phyloP scores from a whole-genome alignment of 1,140 invertebrate genomes.

The Papilio polytes region DNA sequence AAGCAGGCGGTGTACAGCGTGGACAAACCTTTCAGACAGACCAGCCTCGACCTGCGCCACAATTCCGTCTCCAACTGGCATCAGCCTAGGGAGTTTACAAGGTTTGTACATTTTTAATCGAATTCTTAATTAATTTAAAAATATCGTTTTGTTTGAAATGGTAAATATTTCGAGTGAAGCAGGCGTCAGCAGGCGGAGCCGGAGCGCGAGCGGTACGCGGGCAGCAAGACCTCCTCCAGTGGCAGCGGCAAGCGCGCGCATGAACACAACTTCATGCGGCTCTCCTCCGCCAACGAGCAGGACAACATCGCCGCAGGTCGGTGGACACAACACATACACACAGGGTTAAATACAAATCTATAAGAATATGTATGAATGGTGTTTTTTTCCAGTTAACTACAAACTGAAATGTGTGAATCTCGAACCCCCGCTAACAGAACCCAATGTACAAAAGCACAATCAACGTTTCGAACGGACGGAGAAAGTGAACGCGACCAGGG shows the following conservation, averaged over 20 bases:
- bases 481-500: constrained; percentile 55
- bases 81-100: constrained; percentile 78
- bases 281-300: constrained; percentile 72
- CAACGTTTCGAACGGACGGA: constrained; percentile 74
- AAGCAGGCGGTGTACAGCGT: constrained; percentile 82
- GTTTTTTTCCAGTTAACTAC: constrained; percentile 68
- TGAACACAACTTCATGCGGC: constrained; percentile 67
- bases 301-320: constrained; percentile 73
- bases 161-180: constrained; percentile 27
- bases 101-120: constrained; percentile 54
- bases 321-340: background rate
- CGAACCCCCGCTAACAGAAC: constrained; percentile 83
- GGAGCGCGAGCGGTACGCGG: constrained; percentile 76
- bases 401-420: constrained; percentile 77
- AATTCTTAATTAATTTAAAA: background rate
- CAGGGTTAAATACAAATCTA: too few relatives aligned
- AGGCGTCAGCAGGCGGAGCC: constrained; percentile 81
- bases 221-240: constrained; percentile 71
- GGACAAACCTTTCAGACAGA: constrained; percentile 80
- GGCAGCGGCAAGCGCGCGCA: constrained; percentile 65
- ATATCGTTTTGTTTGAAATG: background rate
- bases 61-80: constrained; percentile 67
- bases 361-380: too few relatives aligned
- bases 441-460: constrained; percentile 83
- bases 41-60: constrained; percentile 78